Base-by-base conservation (phyloP, 2,888 invertebrate genomes). In the Aphidoletes aphidimyza region DNA sequence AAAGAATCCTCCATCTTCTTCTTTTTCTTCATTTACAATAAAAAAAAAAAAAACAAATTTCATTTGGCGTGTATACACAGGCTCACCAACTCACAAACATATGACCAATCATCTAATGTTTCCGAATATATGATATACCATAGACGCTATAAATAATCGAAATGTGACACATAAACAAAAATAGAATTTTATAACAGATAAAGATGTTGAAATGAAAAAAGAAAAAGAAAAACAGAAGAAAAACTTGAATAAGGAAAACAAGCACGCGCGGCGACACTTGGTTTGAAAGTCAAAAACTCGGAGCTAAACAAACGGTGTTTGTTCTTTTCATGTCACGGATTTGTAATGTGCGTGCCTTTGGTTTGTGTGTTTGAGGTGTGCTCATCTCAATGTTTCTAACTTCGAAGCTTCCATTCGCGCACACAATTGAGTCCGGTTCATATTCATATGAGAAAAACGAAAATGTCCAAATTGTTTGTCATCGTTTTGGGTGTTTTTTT, bases 91-190 rank as follows among this genome's bases (percentile, higher is more conserved):
- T 69, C 69, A 30, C 69, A 69, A n/a, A 30, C 69, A 69, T 69
- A 69, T 30, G 69, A 69, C 69, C 69, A 69, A 69, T 69, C 26
- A 69, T 26, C 54, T 26, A 54, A 69, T 30, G 30, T 69, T 69
- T 30, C 34, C 34, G 69, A 69, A 69, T 69, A 69, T 30, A 81
- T 81, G 36, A 37, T 37, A n/a, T 37, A 81, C n/a, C 81, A 81
- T 81, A 37, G 37, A 81, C 36, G 81, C 37, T 81, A 81, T 81
- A 81, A 81, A 81, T 81, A 81, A 81, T 81, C 81, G 22, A 81
- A 81, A 81, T 37, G 81, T 81, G 81, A 81, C 81, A 81, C 81
- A 81, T 81, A 81, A 81, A 81, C 81, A 1, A 81, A 81, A 81
- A 81, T 37, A 81, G 81, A 81, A n/a, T 81, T 81, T 81, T 37